Evolutionary conservation across 2,797 vertebrate genomes (phyloP), one percentile per base, ranked within the genome.

Genomic region (Otolemur crassicaudatus): DNA sequence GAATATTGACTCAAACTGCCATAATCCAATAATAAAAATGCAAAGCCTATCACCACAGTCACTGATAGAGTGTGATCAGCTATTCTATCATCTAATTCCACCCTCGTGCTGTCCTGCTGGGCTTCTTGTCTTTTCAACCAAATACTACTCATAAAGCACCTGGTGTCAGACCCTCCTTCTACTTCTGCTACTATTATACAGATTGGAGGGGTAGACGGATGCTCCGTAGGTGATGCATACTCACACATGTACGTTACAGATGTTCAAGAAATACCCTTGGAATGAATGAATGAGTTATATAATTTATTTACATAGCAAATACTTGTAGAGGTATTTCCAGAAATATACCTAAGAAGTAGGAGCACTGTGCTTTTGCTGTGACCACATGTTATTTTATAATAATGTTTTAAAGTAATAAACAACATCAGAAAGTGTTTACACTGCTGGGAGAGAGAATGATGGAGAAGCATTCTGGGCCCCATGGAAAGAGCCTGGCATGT

Each of bases 261-360:
- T 83, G 4, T 83, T 96, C 73, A 67, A 92, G 31, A 93, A 95
- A 77, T 84, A 58, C 3, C 31, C 29, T 72, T 91, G 49, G 31
- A 95, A 87, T 85, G 16, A 92, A 81, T 79, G 7, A 61, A 61
- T 37, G 31, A 93, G 23, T 61, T n/a, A 46, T 43, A 77, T 53
- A 81, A 94, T 93, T 93, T 90, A 69, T 43, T 13, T 56, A 90
- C 16, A 60, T 8, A 85, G 1, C 61, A 70, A 86, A 75, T 90
- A 43, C 93, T 91, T 89, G 16, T 85, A 90, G 46, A 92, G 14
- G 40, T 67, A 95, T 67, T 94, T 96, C 65, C 80, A 90, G 34
- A 96, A 95, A 94, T 86, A 67, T 37, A 3, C 19, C 29, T 73
- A 85, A 93, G n/a, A 31, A 95, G 6, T 69, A 84, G 34, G 37